A percentile compares a stretch with the other conserved stretches of the same genome.
phyloP scores from a whole-genome alignment of 92 coral and sea anemone genomes.

The Epizoanthus illoricatus region DNA sequence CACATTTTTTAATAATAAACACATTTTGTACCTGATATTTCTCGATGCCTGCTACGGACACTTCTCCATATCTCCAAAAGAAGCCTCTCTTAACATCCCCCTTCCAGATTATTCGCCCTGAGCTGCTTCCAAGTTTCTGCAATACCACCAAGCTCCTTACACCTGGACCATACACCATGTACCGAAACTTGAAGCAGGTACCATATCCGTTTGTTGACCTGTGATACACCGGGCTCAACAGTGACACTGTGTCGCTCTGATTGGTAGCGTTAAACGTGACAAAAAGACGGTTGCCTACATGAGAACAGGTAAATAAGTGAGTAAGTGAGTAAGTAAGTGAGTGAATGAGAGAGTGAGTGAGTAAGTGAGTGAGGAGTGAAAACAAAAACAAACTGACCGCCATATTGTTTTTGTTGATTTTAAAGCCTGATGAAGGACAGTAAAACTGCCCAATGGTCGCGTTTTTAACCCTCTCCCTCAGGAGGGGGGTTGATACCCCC shows the following conservation, averaged over 20 bases:
- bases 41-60: conserved; percentile 43
- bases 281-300: conserved; percentile 23
- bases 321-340: neutral
- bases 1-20: neutral
- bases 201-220: conserved; percentile 56
- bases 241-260: conserved; percentile 10
- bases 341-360: neutral
- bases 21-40: conserved; percentile 44
- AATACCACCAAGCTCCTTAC: conserved; percentile 43
- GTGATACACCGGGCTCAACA: conserved; percentile 41
- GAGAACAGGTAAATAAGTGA: neutral
- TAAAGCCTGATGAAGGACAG: no score
- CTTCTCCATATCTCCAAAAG: conserved; percentile 66
- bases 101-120: conserved; percentile 53
- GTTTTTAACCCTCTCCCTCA: no score
- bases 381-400: no score
- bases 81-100: conserved; percentile 14
- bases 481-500: no score
- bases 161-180: conserved; percentile 56
- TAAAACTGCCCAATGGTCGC: no score
- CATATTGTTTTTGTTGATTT: no score
- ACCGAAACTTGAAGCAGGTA: conserved; percentile 58
- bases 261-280: conserved; percentile 19
- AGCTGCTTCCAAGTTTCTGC: conserved; percentile 40
- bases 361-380: neutral